Evolutionary conservation across 2,888 invertebrate genomes (phyloP), one percentile per base, ranked within the genome.

Genomic region (Drosophila paramelanica): DNA sequence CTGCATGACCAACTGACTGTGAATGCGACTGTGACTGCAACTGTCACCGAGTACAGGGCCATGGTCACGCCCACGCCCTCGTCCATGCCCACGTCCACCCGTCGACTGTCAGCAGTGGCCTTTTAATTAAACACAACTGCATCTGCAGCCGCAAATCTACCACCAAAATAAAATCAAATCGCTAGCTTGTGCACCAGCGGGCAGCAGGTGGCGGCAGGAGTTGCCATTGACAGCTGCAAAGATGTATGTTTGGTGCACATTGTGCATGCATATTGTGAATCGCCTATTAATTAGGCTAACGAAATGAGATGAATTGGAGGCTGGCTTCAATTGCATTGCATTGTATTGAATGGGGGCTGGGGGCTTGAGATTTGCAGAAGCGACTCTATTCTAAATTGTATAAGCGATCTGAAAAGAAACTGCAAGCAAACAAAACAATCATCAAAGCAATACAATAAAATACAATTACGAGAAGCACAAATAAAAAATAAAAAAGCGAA

Each of bases 251-350:
- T 50, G 42, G 41, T 1, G 11, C 27, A 38, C 60, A 58, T 57
- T 68, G 50, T 39, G 71, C 11, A 59, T 59, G 61, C 67, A 77
- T 73, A 73, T 73, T 73, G 76, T 46, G 65, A 67, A 73, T 62
- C 66, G 78, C 81, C 84, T 72, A 83, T 79, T 79, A 79, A 79
- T 79, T 81, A 77, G 79, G 51, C 73, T 41, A n/a, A 14, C 71
- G 25, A 60, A 68, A 52, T 52, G 41, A 53, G 57, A 1, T 57
- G 27, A 14, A 41, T 7, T 33, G 31, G 10, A 33, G 23, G 23
- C 23, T 23, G 23, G 3, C 23, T 14, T 36, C 3, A 50, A 36
- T 33, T 6, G 17, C 20, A 14, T n/a, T 23, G 6, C n/a, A 11
- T 36, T 20, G 31, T 8, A 31, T 8, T 31, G 5, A 5, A 3